Evolutionary conservation across 2,797 vertebrate genomes (phyloP).

Genomic region (Myotis planiceps): DNA sequence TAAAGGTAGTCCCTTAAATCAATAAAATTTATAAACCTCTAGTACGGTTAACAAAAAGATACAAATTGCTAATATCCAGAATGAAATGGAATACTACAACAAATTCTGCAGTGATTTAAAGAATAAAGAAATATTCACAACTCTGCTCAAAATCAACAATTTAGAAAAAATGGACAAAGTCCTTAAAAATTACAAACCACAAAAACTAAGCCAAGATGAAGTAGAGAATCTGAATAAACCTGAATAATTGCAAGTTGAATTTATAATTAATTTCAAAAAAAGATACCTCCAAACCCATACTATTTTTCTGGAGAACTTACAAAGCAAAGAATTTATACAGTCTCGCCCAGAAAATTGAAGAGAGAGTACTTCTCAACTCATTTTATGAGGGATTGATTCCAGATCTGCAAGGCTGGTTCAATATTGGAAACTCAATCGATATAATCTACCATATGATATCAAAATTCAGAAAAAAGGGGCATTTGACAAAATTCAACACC

Average conservation of each 20-base stretch:
- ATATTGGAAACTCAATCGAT: background rate
- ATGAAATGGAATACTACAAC: background rate
- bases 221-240: background rate
- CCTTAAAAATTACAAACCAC: background rate
- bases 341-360: background rate
- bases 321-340: background rate
- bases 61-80: background rate
- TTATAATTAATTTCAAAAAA: background rate
- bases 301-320: background rate
- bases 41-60: background rate
- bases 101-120: background rate
- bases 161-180: background rate
- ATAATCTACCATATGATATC: background rate
- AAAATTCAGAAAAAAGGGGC: background rate
- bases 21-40: background rate
- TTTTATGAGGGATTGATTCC: conserved; percentile 3
- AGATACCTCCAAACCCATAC: background rate
- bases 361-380: background rate
- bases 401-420: background rate
- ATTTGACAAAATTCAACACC: background rate
- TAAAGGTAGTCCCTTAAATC: background rate
- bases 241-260: background rate
- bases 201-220: background rate
- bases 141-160: background rate
- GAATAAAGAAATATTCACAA: background rate